These are phyloP conservation scores for Eretmodus cyanostictus DNA, from an alignment of 2,113 vertebrate genomes.

Conservation along the genomic window DNA sequence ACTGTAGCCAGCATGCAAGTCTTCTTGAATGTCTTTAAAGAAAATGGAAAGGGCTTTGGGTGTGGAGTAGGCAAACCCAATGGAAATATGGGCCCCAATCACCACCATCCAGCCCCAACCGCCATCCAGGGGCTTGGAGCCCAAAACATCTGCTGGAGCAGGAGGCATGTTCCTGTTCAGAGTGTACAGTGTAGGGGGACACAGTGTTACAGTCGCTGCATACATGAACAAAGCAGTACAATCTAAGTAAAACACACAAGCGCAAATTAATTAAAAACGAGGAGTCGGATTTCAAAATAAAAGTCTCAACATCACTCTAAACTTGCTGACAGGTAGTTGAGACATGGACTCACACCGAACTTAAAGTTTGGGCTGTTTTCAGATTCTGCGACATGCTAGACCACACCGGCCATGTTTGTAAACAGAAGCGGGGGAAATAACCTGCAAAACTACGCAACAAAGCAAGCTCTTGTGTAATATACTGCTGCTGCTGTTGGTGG, in stretches of 20 bases:
- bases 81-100: conserved; percentile 73
- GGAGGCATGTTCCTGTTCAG: conserved; percentile 58
- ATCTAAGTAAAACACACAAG: not conserved
- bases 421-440: not conserved
- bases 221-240: not conserved
- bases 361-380: not conserved
- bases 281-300: not conserved
- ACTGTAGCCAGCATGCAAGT: conserved; percentile 73
- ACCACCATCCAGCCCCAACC: conserved; percentile 79
- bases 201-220: not conserved
- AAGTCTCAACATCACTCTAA: not conserved
- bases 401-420: not conserved
- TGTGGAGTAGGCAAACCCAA: conserved; percentile 80
- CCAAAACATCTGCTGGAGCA: not conserved
- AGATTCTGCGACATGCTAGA: not conserved
- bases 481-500: not conserved
- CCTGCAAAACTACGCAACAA: not conserved
- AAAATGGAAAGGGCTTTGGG: conserved; percentile 78
- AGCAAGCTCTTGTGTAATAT: not conserved
- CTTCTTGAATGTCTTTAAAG: conserved; percentile 79
- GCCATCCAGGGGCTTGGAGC: conserved; percentile 65
- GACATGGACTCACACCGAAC: not conserved
- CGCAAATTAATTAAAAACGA: not conserved
- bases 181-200: not conserved
- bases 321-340: not conserved